Conservation (phyloP, 1,140 invertebrate genomes). For the Vanessa tameamea region DNA sequence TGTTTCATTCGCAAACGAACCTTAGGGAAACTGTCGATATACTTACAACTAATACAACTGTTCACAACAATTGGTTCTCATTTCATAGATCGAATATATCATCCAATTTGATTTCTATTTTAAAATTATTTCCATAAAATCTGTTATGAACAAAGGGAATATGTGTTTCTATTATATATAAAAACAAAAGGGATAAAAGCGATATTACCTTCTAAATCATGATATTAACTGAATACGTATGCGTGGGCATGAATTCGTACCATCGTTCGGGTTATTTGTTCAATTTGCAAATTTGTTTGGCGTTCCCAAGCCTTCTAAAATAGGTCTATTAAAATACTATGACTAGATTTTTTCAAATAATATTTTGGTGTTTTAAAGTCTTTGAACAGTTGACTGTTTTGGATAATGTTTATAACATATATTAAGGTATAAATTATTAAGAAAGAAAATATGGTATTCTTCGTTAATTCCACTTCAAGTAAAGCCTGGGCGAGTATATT, state of each 20-base stretch:
- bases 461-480: no score
- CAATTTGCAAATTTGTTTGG: not conserved
- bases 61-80: not conserved
- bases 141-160: not conserved
- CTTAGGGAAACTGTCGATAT: no score
- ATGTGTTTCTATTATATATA: not conserved
- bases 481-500: no score
- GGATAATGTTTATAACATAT: no score
- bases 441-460: no score
- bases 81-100: not conserved
- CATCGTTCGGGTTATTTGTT: conserved; percentile 2
- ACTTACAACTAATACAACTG: no score
- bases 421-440: no score
- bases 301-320: not conserved
- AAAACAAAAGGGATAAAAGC: conserved; percentile 3
- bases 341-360: no score
- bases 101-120: no score
- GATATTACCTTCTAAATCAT: conserved; percentile 1
- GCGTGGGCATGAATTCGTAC: not conserved
- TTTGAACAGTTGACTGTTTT: no score
- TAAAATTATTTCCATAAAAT: not conserved
- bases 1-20: no score
- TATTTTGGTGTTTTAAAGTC: no score
- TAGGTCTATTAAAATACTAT: not conserved
- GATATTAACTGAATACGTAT: conserved; percentile 1